phyloP scores from a whole-genome alignment of 2,888 invertebrate genomes.

The Lasioglossum villosulum region DNA sequence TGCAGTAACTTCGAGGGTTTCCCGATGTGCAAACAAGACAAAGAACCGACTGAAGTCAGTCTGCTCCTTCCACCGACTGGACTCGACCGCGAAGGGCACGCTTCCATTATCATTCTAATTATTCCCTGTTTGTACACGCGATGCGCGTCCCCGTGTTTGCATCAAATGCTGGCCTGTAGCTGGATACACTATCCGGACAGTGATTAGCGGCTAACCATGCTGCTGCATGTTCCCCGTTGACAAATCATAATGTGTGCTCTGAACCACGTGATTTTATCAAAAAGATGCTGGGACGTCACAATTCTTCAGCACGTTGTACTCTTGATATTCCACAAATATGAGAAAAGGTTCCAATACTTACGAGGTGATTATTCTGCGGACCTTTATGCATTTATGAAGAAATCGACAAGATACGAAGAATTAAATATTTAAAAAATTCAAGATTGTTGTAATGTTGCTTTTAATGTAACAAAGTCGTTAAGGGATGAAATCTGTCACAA shows the following conservation, averaged over 20 bases:
- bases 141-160: conserved; percentile 32
- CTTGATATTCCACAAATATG: background rate
- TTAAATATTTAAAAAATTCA: too few relatives aligned
- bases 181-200: conserved; percentile 27
- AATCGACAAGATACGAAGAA: too few relatives aligned
- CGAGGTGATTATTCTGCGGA: too few relatives aligned
- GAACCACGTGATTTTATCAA: background rate
- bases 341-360: background rate
- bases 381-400: too few relatives aligned
- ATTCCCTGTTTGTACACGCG: conserved; percentile 44
- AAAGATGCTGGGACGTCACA: background rate
- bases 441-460: too few relatives aligned
- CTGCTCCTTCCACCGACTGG: conserved; percentile 12
- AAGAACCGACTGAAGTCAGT: conserved; percentile 48
- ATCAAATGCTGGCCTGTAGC: conserved; percentile 37
- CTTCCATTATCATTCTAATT: conserved; percentile 70
- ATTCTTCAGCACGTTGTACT: background rate
- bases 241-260: background rate
- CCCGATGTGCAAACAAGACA: conserved; percentile 63
- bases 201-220: conserved; percentile 34
- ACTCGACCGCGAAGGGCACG: conserved; percentile 6
- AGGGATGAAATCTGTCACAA: too few relatives aligned
- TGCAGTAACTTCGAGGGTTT: conserved; percentile 66
- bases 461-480: too few relatives aligned
- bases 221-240: background rate